Base-by-base conservation (phyloP, 2,888 invertebrate genomes). In the Nycteola revayana region DNA sequence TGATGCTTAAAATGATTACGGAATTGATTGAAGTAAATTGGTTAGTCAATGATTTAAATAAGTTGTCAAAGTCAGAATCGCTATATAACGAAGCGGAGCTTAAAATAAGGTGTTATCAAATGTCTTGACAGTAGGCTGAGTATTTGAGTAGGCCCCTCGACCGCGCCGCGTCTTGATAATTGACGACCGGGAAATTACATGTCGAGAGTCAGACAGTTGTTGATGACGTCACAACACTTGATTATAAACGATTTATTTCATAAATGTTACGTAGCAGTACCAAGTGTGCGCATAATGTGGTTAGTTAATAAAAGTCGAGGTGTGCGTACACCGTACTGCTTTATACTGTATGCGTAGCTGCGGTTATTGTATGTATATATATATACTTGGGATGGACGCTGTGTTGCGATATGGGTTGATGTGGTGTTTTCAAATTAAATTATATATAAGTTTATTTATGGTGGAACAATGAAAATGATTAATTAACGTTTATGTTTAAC, bases 161-260 rank as follows among this genome's bases (percentile, higher is more conserved):
- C 78, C 77, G 77, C 77, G 75, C 60, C 34, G 57, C 61, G 62
- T 67, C 68, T 67, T 81, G 74, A 86, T 85, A 87, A 87, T 87
- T 87, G 87, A 86, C 85, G 77, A 76, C 63, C 71, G 81, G 86
- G 87, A 87, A 87, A 87, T 87, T 87, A 86, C 86, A 85, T 72
- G 87, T 86, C 87, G 76, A 65, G 65, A 68, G 65, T 67, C 68
- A 84, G 87, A 87, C 86, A 87, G 83, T 87, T 86, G 86, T 79
- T 83, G 87, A 87, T 85, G 87, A 84, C 86, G 79, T 87, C 79
- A 85, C 76, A 68, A 63, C 68, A 75, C 74, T 80, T 88, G 85
- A 87, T 88, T 86, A 86, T 85, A 83, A 85, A 86, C 86, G 79
- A 86, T 86, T 87, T 86, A 79, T 83, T 83, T 79, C 63, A 62